A percentile compares a stretch with the other conserved stretches of the same genome.
Evolutionary conservation across 2,797 vertebrate genomes (phyloP).

Genomic region (Sparidentex hasta): DNA sequence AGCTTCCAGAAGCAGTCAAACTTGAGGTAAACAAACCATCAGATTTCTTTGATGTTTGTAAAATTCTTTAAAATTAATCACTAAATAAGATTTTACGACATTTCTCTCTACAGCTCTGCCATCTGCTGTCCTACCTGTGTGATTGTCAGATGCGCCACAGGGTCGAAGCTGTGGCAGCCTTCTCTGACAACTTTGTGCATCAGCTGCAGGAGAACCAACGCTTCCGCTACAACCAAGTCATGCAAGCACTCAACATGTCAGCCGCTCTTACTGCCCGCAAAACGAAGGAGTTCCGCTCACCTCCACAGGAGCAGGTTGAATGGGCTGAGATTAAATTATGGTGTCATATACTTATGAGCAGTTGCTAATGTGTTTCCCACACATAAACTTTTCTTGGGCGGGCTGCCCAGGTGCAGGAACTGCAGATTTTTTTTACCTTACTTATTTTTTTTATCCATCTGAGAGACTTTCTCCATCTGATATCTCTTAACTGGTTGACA

Average conservation of each 20-base stretch:
- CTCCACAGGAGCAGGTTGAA: slow-evolving; percentile 93
- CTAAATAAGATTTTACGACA: not conserved
- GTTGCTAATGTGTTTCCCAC: not conserved
- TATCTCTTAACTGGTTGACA: too few species aligned
- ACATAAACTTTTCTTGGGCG: too few species aligned
- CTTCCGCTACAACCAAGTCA: slow-evolving; percentile 95
- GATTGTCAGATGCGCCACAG: slow-evolving; percentile 93
- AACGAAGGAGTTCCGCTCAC: slow-evolving; percentile 96
- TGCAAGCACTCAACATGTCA: slow-evolving; percentile 97
- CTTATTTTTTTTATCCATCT: too few species aligned
- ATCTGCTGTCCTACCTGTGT: slow-evolving; percentile 93
- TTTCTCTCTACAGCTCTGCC: slow-evolving; percentile 88
- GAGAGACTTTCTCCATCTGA: too few species aligned
- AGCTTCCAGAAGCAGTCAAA: slow-evolving; percentile 95
- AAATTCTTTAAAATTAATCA: slow-evolving; percentile 2
- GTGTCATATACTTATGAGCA: not conserved
- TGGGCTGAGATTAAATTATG: not conserved
- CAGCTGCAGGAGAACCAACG: slow-evolving; percentile 94
- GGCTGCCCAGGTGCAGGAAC: too few species aligned
- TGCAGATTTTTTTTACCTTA: too few species aligned
- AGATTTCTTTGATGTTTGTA: not conserved
- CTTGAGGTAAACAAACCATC: slow-evolving; percentile 86
- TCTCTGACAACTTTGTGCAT: slow-evolving; percentile 92
- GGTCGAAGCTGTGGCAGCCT: slow-evolving; percentile 93
- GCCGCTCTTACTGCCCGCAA: slow-evolving; percentile 95